Evolutionary conservation across 2,797 vertebrate species (phyloP).

Genomic region (Sebastes steindachneri): DNA sequence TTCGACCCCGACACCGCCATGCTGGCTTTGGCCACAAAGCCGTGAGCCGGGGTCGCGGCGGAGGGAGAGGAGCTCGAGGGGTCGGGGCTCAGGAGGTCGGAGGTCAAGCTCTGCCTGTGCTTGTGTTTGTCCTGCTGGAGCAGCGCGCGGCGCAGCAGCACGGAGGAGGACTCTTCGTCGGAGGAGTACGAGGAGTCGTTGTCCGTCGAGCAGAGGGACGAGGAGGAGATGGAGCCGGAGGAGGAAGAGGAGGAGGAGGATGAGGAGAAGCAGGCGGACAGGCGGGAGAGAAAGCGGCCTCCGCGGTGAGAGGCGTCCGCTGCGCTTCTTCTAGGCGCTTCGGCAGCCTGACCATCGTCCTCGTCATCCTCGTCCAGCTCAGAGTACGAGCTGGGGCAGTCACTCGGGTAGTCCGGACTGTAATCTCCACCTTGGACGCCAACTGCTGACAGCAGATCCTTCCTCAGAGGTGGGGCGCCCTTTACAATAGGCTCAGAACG

Average conservation of each 20-base stretch:
- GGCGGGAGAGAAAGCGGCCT: conserved; percentile 90
- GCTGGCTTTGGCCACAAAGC: conserved; percentile 87
- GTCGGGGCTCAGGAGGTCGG: conserved; percentile 56
- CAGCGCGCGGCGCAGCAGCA: conserved; percentile 91
- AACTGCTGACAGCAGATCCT: conserved; percentile 84
- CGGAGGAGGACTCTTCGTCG: conserved; percentile 92
- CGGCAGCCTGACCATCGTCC: conserved; percentile 76
- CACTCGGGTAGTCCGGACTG: conserved; percentile 89
- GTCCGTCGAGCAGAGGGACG: conserved; percentile 95
- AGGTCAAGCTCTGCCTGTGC: conserved; percentile 64
- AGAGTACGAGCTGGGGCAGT: conserved; percentile 95
- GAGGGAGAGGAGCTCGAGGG: conserved; percentile 78
- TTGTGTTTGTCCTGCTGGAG: conserved; percentile 87
- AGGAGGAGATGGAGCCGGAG: conserved; percentile 93
- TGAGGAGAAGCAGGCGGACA: conserved; percentile 92
- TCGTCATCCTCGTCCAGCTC: conserved; percentile 95
- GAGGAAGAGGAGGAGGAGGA: conserved; percentile 95
- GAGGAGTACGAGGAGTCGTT: conserved; percentile 97
- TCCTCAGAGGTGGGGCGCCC: conserved; percentile 69
- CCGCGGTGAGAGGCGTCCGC: conserved; percentile 69
- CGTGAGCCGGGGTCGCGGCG: conserved; percentile 56
- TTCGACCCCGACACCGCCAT: conserved; percentile 81
- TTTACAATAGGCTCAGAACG: conserved; percentile 67
- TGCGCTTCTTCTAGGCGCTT: conserved; percentile 39
- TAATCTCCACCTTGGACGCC: conserved; percentile 88